Base-by-base conservation (phyloP, 2,797 vertebrate genomes). In the Thalassophryne amazonica region DNA sequence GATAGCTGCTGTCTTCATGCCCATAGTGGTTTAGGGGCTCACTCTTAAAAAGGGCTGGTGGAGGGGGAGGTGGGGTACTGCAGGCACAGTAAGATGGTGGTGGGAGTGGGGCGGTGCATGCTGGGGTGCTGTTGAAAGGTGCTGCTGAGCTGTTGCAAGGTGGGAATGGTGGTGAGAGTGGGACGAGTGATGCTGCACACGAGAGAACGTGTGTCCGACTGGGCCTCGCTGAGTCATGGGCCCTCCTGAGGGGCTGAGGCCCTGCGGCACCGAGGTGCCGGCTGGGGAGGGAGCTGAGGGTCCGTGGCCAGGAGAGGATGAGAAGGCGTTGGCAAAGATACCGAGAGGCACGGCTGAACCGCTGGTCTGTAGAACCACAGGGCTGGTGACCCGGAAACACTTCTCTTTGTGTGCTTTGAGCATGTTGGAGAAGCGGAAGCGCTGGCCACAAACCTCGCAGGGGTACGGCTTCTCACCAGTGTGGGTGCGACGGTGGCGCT, bases 391-490 rank as follows among this genome's bases (percentile, higher is more conserved):
- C 40, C 95, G 92, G 82, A 97, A 98, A 80, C 95, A 98, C 86
- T 97, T 96, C 89, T 98, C 95, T 69, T 95, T 93, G 90, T 98
- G 96, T 0, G 95, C 95, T 84, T 98, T 98, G 6, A 98, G 93
- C 96, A 98, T 98, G 90, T 98, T 98, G 88, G 96, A 98, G 89
- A 98, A 98, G 73, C 96, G 95, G 78, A 98, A 98, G 24, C 96
- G 94, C 86, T 96, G 95, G 59, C 95, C 95, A 1, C 96, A 98
- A 67, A 97, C 94, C 3, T 98, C 96, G 9, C 96, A 98, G 0
- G 96, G 95, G 35, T 98, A 98, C 18, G 96, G 96, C 88, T 98
- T 98, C 88, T 98, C 96, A 18, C 96, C 96, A 0, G 96, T 98
- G 91, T 98, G 95, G 3, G 96, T 98, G 60, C 96, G 87, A 11